A percentile compares a stretch with the other conserved stretches of the same genome.
phyloP scores from a whole-genome alignment of 2,113 vertebrate genomes.

The Leptodactylus fuscus region DNA sequence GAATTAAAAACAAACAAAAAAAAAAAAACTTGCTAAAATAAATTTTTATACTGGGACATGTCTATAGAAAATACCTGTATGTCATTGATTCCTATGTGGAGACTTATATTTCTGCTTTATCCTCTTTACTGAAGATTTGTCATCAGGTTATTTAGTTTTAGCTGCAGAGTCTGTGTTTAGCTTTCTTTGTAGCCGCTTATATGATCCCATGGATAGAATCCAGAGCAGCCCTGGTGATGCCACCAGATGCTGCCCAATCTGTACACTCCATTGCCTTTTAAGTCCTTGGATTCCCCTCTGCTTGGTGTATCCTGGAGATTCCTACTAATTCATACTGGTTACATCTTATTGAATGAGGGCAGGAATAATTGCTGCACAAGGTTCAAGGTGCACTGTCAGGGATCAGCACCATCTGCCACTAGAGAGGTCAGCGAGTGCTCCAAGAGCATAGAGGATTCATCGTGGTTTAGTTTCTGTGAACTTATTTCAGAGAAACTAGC shows the following conservation, averaged over 20 bases:
- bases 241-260: not conserved
- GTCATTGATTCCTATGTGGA: not conserved
- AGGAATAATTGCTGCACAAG: not conserved
- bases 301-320: not conserved
- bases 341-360: not conserved
- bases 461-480: no score
- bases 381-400: no score
- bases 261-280: constrained; percentile 9
- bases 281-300: constrained; percentile 20
- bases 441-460: no score
- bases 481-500: no score
- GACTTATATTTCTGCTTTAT: not conserved
- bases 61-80: not conserved
- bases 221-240: no score
- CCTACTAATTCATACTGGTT: not conserved
- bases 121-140: not conserved
- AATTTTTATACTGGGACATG: not conserved
- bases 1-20: no score
- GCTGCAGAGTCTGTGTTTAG: not conserved
- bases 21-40: no score
- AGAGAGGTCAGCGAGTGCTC: no score
- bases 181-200: not conserved
- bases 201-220: not conserved
- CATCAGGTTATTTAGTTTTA: not conserved
- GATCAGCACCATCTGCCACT: no score